Conservation (phyloP, 1,140 invertebrate species). For the Formica exsecta region DNA sequence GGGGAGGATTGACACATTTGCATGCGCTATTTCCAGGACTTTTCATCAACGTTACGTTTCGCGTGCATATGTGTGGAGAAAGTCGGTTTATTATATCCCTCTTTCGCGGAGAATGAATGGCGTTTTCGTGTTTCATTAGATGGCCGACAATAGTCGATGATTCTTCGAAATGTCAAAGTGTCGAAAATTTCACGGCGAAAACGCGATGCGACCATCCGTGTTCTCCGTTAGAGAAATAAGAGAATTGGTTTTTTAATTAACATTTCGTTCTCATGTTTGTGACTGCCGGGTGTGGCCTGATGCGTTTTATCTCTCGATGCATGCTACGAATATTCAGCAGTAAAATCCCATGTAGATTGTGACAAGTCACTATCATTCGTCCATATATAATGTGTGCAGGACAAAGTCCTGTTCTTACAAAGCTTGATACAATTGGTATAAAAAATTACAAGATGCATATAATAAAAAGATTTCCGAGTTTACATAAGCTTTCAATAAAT, state of each 20-base stretch:
- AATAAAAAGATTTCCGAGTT: neutral
- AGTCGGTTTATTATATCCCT: conserved; percentile 35
- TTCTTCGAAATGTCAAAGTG: neutral
- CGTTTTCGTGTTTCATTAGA: conserved; percentile 54
- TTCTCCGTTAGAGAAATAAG: neutral
- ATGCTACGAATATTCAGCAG: neutral
- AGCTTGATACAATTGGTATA: neutral
- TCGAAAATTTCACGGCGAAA: conserved; percentile 28
- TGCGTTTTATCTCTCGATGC: neutral
- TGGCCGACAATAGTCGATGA: conserved; percentile 33
- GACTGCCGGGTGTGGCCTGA: neutral
- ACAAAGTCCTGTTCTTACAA: too few relatives aligned
- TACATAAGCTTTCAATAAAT: neutral
- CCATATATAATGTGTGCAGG: too few relatives aligned
- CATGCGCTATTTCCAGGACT: conserved; percentile 48
- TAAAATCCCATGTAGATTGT: neutral
- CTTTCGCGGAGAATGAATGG: conserved; percentile 21
- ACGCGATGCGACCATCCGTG: neutral
- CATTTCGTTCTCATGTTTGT: conserved; percentile 4
- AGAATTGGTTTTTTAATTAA: conserved; percentile 37
- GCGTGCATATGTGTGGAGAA: too few relatives aligned
- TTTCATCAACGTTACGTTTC: conserved; percentile 31
- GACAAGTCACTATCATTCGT: neutral
- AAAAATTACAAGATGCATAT: neutral
- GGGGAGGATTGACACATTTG: conserved; percentile 37